Percentiles rank a stretch among this genome's conserved stretches.
Evolutionary conservation across 2,888 invertebrate species (phyloP).

Genomic region (Philopedon plagiatum): DNA sequence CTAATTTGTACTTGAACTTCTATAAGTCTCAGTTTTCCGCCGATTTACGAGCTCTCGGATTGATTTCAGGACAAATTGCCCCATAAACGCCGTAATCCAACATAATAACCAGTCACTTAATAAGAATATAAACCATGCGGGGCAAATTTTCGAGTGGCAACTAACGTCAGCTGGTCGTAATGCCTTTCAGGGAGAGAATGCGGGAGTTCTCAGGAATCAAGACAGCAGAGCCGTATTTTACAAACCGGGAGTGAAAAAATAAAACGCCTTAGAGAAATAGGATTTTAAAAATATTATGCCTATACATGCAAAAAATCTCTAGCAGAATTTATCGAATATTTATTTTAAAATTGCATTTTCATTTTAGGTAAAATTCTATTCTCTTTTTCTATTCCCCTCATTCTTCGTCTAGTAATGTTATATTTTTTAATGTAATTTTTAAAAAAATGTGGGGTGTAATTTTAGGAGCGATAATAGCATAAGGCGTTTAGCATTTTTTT

Average conservation of each 20-base stretch:
- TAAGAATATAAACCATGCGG: slow-evolving; percentile 56
- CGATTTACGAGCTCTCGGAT: slow-evolving; percentile 32
- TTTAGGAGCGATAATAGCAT: no score
- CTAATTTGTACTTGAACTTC: slow-evolving; percentile 30
- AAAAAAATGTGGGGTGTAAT: no score
- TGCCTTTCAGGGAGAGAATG: slow-evolving; percentile 35
- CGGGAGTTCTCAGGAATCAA: slow-evolving; percentile 20
- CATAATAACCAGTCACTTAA: slow-evolving; percentile 59
- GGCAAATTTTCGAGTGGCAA: slow-evolving; percentile 52
- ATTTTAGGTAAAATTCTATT: no score
- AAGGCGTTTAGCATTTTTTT: no score
- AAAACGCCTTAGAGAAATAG: no score
- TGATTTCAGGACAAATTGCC: slow-evolving; percentile 44
- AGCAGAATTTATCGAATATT: no score
- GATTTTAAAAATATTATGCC: not conserved
- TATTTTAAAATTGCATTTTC: no score
- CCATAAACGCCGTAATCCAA: slow-evolving; percentile 57
- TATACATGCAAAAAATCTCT: no score
- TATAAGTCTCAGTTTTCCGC: slow-evolving; percentile 34
- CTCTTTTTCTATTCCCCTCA: no score
- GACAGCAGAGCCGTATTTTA: slow-evolving; percentile 35
- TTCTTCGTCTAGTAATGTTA: no score
- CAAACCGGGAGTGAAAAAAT: not conserved
- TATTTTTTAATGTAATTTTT: no score
- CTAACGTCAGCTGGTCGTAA: slow-evolving; percentile 54